These are phyloP conservation scores for Megastigmus dorsalis DNA, from an alignment of 2,888 invertebrate genomes.

Conservation along the genomic window DNA sequence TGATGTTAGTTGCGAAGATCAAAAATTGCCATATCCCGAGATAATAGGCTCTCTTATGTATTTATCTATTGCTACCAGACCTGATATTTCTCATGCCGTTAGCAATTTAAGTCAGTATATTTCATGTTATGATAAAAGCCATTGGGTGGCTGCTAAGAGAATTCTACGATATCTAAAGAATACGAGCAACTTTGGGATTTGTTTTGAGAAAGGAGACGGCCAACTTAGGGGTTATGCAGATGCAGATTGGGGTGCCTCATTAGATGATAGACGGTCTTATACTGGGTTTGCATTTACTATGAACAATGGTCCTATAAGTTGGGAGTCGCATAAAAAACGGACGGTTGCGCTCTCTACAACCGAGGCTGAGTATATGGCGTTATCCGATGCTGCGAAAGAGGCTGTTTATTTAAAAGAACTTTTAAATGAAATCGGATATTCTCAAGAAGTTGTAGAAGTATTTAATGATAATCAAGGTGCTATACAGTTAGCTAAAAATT, in stretches of 20 bases:
- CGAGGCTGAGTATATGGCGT: slow-evolving; percentile 54
- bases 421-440: slow-evolving; percentile 29
- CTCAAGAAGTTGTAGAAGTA: neutral
- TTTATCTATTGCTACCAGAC: slow-evolving; percentile 28
- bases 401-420: slow-evolving; percentile 10
- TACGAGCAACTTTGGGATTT: slow-evolving; percentile 52
- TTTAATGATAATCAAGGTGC: slow-evolving; percentile 46
- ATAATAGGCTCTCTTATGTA: slow-evolving; percentile 45
- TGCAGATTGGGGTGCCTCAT: slow-evolving; percentile 60
- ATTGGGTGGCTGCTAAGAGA: slow-evolving; percentile 35
- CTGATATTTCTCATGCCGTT: slow-evolving; percentile 44
- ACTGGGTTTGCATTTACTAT: slow-evolving; percentile 54
- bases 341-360: slow-evolving; percentile 51
- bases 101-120: slow-evolving; percentile 35
- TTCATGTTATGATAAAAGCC: neutral
- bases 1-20: neutral
- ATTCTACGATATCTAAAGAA: slow-evolving; percentile 37
- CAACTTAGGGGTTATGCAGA: slow-evolving; percentile 59
- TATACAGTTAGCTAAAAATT: neutral
- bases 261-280: slow-evolving; percentile 54
- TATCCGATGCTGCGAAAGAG: slow-evolving; percentile 44
- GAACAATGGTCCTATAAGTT: slow-evolving; percentile 42
- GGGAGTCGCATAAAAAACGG: slow-evolving; percentile 49
- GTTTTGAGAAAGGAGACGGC: slow-evolving; percentile 43
- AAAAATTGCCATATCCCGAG: slow-evolving; percentile 32